Evolutionary conservation across 2,113 vertebrate genomes (phyloP).

Genomic region (Rhinopomastus cyanomelas): DNA sequence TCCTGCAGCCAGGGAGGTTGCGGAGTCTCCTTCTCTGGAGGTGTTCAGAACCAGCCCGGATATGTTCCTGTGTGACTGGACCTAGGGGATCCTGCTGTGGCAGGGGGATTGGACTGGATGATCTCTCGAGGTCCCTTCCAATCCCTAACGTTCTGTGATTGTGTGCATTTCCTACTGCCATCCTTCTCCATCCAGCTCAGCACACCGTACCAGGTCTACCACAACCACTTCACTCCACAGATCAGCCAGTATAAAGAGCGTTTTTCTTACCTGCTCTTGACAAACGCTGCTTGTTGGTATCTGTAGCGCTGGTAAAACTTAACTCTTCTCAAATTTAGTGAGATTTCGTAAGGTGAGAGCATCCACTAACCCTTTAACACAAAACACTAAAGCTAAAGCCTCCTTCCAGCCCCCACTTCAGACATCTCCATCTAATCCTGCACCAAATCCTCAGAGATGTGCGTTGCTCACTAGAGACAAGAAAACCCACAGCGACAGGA

Average conservation of each 20-base stretch:
- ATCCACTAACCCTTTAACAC: not conserved
- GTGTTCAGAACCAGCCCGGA: too few species aligned
- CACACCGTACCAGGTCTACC: too few species aligned
- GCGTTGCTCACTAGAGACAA: not conserved
- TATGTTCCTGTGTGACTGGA: too few species aligned
- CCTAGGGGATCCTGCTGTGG: too few species aligned
- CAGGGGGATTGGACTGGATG: too few species aligned
- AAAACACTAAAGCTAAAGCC: not conserved
- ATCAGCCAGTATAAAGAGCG: not conserved
- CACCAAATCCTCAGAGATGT: not conserved
- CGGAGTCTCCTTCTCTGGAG: too few species aligned
- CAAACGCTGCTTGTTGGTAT: not conserved
- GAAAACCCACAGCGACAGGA: not conserved
- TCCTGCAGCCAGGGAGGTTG: too few species aligned
- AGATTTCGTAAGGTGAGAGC: not conserved
- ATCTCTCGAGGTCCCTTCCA: too few species aligned
- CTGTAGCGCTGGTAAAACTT: not conserved
- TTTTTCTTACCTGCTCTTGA: not conserved
- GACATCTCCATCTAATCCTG: not conserved
- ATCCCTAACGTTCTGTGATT: too few species aligned
- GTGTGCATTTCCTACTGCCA: not conserved
- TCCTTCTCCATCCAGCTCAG: too few species aligned
- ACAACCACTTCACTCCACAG: not conserved
- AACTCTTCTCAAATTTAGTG: not conserved
- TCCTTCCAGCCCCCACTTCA: not conserved